These are phyloP conservation scores for Eutrigla gurnardus DNA, from an alignment of 2,797 vertebrate species.

Conservation along the genomic window DNA sequence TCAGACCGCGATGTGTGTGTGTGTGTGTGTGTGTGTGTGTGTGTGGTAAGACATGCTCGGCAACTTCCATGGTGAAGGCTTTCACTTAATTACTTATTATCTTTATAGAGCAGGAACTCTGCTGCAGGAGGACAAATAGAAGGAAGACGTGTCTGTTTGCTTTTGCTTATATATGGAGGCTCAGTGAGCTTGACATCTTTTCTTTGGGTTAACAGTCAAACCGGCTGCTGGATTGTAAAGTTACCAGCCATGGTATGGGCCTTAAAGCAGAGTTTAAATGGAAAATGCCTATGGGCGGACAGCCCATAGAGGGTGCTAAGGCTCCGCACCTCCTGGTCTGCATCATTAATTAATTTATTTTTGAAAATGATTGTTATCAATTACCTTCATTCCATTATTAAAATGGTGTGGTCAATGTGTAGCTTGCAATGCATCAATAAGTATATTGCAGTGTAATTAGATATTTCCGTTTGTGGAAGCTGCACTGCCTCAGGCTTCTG, in stretches of 20 bases:
- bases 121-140: not conserved
- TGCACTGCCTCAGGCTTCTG: too few species aligned
- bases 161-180: not conserved
- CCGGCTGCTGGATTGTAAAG: not conserved
- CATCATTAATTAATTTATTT: too few species aligned
- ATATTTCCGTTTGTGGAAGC: too few species aligned
- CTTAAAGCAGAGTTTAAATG: too few species aligned
- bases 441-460: too few species aligned
- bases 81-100: not conserved
- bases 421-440: too few species aligned
- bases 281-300: too few species aligned
- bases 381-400: too few species aligned
- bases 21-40: slow-evolving; percentile 13
- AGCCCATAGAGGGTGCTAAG: too few species aligned
- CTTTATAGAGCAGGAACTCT: not conserved
- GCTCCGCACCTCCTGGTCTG: too few species aligned
- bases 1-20: not conserved
- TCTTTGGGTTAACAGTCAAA: not conserved
- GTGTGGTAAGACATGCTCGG: not conserved
- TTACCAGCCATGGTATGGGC: not conserved
- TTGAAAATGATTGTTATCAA: too few species aligned
- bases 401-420: too few species aligned
- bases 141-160: not conserved
- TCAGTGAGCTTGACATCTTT: not conserved
- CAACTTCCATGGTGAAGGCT: not conserved